Conservation (phyloP, 2,113 vertebrate species). For the Camelus dromedarius region DNA sequence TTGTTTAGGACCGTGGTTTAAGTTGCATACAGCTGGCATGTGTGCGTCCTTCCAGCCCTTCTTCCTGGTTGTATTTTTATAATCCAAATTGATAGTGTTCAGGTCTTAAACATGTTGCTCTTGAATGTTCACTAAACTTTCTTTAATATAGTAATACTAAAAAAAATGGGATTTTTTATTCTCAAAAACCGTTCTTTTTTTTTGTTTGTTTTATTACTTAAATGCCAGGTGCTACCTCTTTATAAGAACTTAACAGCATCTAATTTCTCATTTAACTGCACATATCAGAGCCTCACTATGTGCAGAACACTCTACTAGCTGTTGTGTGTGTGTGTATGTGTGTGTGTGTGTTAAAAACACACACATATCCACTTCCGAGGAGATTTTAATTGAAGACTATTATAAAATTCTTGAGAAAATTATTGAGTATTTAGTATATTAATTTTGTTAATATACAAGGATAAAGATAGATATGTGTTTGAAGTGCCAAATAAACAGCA, state of each 20-base stretch:
- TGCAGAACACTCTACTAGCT: not conserved
- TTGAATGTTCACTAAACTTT: not conserved
- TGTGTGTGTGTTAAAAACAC: not conserved
- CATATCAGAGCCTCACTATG: not conserved
- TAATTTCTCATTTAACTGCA: not conserved
- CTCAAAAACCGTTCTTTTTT: not conserved
- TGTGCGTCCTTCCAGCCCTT: not conserved
- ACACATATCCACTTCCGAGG: not conserved
- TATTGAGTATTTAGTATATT: slow-evolving; percentile 1
- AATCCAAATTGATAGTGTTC: not conserved
- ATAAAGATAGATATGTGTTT: not conserved
- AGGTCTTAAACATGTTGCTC: not conserved
- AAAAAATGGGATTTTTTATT: not conserved
- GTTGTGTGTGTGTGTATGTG: not conserved
- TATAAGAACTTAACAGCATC: not conserved
- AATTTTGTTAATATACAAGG: not conserved
- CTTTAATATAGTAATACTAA: not conserved
- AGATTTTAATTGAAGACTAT: not conserved
- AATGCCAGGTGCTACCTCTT: not conserved
- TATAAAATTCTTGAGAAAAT: not conserved
- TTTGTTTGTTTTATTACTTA: not conserved
- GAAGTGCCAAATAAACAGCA: not conserved
- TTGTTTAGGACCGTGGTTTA: not conserved
- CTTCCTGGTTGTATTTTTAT: not conserved
- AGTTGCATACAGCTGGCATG: not conserved